Evolutionary conservation across 2,113 vertebrate genomes (phyloP).

Genomic region (Gallinago paraguaiae): DNA sequence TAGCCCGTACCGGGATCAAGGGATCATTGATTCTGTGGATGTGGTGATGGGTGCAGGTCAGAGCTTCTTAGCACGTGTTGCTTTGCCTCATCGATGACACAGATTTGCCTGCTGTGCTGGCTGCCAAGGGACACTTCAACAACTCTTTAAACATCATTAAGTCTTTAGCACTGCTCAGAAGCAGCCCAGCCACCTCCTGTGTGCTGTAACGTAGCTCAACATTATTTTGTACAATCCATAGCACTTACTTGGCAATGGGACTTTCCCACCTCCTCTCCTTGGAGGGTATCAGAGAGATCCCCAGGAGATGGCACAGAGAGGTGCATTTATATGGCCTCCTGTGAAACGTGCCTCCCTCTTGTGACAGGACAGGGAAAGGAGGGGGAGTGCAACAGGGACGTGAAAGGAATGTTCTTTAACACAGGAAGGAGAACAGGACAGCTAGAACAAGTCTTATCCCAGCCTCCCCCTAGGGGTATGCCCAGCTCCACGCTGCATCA

Average conservation of each 20-base stretch:
- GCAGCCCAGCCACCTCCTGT: not conserved
- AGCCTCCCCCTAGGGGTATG: not conserved
- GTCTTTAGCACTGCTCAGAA: not conserved
- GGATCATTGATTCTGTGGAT: not conserved
- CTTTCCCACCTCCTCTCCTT: not conserved
- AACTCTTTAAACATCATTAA: not conserved
- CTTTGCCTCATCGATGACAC: not conserved
- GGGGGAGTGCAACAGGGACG: no score
- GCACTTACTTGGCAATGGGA: not conserved
- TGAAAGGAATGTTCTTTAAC: not conserved
- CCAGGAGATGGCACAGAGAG: not conserved
- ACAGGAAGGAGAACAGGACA: not conserved
- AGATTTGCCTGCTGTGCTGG: not conserved
- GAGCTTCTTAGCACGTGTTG: not conserved
- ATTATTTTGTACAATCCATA: fast-evolving
- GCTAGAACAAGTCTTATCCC: not conserved
- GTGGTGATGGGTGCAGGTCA: not conserved
- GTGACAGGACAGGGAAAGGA: not conserved
- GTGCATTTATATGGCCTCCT: not conserved
- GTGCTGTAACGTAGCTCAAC: not conserved
- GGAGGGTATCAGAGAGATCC: not conserved
- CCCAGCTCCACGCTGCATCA: not conserved
- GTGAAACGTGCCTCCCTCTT: not conserved
- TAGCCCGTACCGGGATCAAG: not conserved
- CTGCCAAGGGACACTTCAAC: not conserved